Base-by-base conservation (phyloP, 2,797 vertebrate species). In the Tarsius wallacei region DNA sequence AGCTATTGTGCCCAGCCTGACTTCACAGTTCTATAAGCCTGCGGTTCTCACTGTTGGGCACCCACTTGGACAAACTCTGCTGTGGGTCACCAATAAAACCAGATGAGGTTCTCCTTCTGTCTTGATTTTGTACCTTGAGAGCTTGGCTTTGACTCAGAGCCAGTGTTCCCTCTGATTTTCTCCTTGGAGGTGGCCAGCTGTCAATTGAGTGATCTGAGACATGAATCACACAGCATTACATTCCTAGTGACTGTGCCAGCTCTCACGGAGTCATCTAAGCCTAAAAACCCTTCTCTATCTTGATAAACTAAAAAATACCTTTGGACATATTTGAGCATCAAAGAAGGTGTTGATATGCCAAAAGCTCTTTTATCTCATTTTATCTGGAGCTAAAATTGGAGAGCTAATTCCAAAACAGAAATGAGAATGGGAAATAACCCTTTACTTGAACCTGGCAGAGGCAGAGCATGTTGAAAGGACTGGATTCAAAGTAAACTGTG, bases 351-450 rank as follows among this genome's bases (percentile, higher is more conserved):
- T 78, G 57, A 33, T 24, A 2, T 13, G 28, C n/a, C 11, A 47
- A 9, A 10, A 83, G 36, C 47, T 14, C 2, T 49, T 83, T 49
- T 17, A 26, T 33, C 14, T 97, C 24, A 22, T 47, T 87, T 94
- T 33, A 12, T 53, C 28, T 28, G 49, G 55, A 88, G 9, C 78
- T 93, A 47, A 85, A 33, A n/a, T 5, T 74, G 61, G 73, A 87
- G 71, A 70, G 36, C 21, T 36, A 61, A 55, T 74, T 74, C 64
- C 22, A 57, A 87, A 90, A 78, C 13, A 90, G 82, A 87, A 95
- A 81, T 31, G 51, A 17, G 47, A 93, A 70, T 17, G 14, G 59
- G 26, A 74, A 85, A n/a, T 19, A 84, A 86, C 1, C n/a, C 31
- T 21, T 70, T 42, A 36, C 57, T 49, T 51, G 53, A 90, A 61